Evolutionary conservation across 2,113 vertebrate genomes (phyloP).

Genomic region (Struthio camelus): DNA sequence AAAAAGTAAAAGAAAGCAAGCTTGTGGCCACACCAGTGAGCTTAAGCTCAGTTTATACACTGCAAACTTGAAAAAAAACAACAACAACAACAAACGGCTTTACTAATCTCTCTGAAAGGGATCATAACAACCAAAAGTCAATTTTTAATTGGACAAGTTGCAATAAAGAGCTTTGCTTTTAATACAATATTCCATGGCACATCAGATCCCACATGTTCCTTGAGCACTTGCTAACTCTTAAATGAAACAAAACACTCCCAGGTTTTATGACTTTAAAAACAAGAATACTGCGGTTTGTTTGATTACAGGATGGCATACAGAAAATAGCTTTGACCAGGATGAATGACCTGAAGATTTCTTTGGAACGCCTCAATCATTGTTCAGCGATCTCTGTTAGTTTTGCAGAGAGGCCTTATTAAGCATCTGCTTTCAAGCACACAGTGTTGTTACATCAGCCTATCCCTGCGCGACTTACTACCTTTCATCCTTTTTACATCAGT

Average conservation of each 20-base stretch:
- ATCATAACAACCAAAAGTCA: too few relatives aligned
- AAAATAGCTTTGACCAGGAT: neutral
- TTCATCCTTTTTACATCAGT: slow-evolving; percentile 79
- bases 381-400: neutral
- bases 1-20: too few relatives aligned
- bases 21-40: too few relatives aligned
- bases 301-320: rapidly evolving
- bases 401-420: neutral
- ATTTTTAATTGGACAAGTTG: too few relatives aligned
- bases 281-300: neutral
- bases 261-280: neutral
- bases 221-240: rapidly evolving
- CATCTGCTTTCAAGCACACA: neutral
- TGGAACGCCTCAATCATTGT: neutral
- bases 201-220: neutral
- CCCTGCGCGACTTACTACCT: slow-evolving; percentile 52
- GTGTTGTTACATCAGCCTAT: slow-evolving; percentile 76
- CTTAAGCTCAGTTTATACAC: too few relatives aligned
- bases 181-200: too few relatives aligned
- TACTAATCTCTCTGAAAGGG: too few relatives aligned
- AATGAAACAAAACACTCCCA: rapidly evolving
- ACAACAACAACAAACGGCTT: too few relatives aligned
- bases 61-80: too few relatives aligned
- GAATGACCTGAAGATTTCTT: neutral
- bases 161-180: too few relatives aligned